These are phyloP conservation scores for Akabosia matsudoensis DNA, from an alignment of 1,140 invertebrate species.

Conservation along the genomic window DNA sequence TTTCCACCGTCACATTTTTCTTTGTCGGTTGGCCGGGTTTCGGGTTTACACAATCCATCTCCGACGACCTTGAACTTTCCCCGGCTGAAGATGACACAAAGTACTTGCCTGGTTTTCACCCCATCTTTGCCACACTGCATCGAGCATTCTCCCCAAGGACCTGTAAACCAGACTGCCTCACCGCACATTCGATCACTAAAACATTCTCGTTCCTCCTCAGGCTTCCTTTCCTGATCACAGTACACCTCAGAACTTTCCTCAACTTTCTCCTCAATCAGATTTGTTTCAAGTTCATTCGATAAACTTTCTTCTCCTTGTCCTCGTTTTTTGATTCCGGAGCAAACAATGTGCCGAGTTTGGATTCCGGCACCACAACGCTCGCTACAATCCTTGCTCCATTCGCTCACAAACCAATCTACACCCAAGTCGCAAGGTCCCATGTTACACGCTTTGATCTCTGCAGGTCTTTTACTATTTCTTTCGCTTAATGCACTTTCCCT, in stretches of 20 bases:
- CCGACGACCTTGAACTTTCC: slow-evolving; percentile 49
- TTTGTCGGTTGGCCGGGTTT: slow-evolving; percentile 47
- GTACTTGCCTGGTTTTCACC: slow-evolving; percentile 49
- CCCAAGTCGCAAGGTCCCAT: slow-evolving; percentile 49
- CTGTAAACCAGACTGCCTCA: slow-evolving; percentile 63
- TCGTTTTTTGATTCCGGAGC: slow-evolving; percentile 53
- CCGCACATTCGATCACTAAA: slow-evolving; percentile 61
- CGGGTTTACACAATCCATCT: slow-evolving; percentile 49
- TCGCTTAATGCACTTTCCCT: neutral
- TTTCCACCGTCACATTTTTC: slow-evolving; percentile 47
- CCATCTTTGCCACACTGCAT: slow-evolving; percentile 52
- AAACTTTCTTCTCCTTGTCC: neutral
- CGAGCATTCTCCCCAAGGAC: slow-evolving; percentile 62
- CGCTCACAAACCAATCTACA: slow-evolving; percentile 41
- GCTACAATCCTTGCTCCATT: slow-evolving; percentile 50
- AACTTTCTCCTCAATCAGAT: slow-evolving; percentile 49
- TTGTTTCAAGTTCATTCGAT: slow-evolving; percentile 35
- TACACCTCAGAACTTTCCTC: slow-evolving; percentile 35
- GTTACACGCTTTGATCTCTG: slow-evolving; percentile 55
- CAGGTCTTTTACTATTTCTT: slow-evolving; percentile 48
- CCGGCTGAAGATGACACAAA: slow-evolving; percentile 51
- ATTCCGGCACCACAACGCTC: slow-evolving; percentile 61
- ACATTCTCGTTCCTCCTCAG: slow-evolving; percentile 61
- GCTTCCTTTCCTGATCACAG: slow-evolving; percentile 59
- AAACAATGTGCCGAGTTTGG: slow-evolving; percentile 63